Percentiles rank a stretch among this genome's conserved stretches.
Evolutionary conservation across 2,888 invertebrate genomes (phyloP).

Genomic region (Cheilosia variabilis): DNA sequence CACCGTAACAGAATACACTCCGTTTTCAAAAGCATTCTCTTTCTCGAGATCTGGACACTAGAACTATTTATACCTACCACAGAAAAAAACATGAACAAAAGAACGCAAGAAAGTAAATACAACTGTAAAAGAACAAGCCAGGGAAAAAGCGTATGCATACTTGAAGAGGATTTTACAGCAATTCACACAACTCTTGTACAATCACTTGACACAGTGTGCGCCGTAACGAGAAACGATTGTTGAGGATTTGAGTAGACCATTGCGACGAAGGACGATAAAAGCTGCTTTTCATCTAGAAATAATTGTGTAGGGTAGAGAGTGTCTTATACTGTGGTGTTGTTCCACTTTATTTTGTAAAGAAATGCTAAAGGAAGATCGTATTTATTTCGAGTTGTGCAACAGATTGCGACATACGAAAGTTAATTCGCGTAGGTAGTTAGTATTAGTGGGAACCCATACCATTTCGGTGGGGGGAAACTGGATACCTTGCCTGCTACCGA

Average conservation of each 20-base stretch:
- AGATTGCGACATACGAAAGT: not conserved
- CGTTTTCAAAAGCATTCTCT: not conserved
- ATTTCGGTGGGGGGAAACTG: too few relatives aligned
- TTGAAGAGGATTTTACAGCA: slow-evolving; percentile 45
- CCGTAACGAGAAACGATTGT: slow-evolving; percentile 30
- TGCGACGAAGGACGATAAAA: not conserved
- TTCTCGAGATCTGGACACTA: slow-evolving; percentile 1
- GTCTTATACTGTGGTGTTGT: too few relatives aligned
- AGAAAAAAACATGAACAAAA: slow-evolving; percentile 9
- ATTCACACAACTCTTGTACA: slow-evolving; percentile 39
- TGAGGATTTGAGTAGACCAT: not conserved
- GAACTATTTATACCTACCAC: not conserved
- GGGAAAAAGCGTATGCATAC: slow-evolving; percentile 44
- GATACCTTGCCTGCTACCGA: too few relatives aligned
- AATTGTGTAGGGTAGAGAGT: too few relatives aligned
- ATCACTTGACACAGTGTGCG: slow-evolving; percentile 43
- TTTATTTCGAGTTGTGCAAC: not conserved
- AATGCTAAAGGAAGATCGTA: too few relatives aligned
- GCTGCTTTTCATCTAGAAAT: too few relatives aligned
- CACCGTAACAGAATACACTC: not conserved
- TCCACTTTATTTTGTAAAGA: not conserved
- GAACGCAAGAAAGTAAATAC: slow-evolving; percentile 33
- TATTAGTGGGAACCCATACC: too few relatives aligned
- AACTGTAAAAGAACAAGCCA: slow-evolving; percentile 48
- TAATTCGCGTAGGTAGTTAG: too few relatives aligned